These are phyloP conservation scores for Pseudococcus longispinus DNA, from an alignment of 2,888 invertebrate species.

Conservation along the genomic window DNA sequence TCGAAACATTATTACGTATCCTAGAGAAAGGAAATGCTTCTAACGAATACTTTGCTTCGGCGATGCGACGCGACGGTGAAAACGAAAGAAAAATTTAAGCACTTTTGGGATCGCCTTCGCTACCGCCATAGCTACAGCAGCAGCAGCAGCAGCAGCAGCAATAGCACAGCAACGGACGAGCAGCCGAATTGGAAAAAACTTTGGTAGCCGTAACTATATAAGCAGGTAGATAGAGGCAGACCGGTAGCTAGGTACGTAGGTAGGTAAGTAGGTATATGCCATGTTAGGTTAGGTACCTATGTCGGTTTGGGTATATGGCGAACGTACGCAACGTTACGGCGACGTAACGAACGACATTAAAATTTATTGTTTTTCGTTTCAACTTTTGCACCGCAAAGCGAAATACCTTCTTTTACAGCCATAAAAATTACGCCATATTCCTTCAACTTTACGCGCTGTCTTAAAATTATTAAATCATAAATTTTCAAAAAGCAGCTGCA, in stretches of 20 bases:
- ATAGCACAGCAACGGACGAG: background rate
- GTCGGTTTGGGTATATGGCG: background rate
- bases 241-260: background rate
- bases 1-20: background rate
- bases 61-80: background rate
- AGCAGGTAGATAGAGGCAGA: background rate
- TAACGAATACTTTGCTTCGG: background rate
- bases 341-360: constrained; percentile 28
- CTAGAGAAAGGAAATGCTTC: background rate
- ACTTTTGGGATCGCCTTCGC: background rate
- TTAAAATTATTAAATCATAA: constrained; percentile 21
- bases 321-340: constrained; percentile 18
- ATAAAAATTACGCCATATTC: constrained; percentile 32
- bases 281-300: background rate
- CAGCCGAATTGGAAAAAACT: background rate
- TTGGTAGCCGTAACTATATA: background rate
- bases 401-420: constrained; percentile 7
- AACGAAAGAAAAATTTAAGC: constrained; percentile 15
- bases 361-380: constrained; percentile 29
- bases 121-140: background rate
- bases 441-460: constrained; percentile 25
- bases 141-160: background rate
- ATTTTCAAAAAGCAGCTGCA: constrained; percentile 15
- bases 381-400: constrained; percentile 16
- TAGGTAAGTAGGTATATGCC: background rate